phyloP scores from a whole-genome alignment of 2,113 vertebrate species.

The Girardinichthys multiradiatus region DNA sequence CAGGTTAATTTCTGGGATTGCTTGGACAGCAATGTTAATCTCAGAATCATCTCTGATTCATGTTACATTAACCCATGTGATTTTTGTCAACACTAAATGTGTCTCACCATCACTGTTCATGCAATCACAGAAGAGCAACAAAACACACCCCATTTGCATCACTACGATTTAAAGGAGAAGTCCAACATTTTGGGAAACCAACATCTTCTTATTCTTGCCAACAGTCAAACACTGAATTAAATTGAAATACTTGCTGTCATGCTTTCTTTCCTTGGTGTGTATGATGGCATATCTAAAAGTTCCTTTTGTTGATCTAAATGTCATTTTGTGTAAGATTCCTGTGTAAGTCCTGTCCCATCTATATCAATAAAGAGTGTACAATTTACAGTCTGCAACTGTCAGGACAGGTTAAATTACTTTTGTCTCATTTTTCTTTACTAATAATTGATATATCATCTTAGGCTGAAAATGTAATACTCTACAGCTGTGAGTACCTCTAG shows the following conservation, averaged over 20 bases:
- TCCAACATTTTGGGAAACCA: constrained; percentile 31
- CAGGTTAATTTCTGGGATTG: constrained; percentile 35
- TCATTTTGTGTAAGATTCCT: background rate
- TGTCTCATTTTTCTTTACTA: no score
- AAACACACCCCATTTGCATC: constrained; percentile 26
- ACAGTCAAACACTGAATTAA: background rate
- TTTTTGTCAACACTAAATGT: background rate
- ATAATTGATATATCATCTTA: no score
- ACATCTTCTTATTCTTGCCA: background rate
- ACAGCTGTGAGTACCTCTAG: no score
- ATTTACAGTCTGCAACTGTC: no score
- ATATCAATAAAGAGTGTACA: background rate
- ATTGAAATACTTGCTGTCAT: background rate
- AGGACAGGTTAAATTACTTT: no score
- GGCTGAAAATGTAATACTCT: no score
- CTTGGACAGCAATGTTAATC: constrained; percentile 20
- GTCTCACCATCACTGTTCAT: constrained; percentile 33
- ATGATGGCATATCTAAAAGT: no score
- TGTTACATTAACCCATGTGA: background rate
- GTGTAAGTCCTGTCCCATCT: background rate
- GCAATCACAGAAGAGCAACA: constrained; percentile 45
- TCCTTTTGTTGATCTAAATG: no score
- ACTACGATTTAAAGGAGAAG: constrained; percentile 36
- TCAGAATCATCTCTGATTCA: background rate
- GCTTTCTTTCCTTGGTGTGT: no score